Conservation (phyloP, 1,140 invertebrate genomes). For the Drosophila yakuba region DNA sequence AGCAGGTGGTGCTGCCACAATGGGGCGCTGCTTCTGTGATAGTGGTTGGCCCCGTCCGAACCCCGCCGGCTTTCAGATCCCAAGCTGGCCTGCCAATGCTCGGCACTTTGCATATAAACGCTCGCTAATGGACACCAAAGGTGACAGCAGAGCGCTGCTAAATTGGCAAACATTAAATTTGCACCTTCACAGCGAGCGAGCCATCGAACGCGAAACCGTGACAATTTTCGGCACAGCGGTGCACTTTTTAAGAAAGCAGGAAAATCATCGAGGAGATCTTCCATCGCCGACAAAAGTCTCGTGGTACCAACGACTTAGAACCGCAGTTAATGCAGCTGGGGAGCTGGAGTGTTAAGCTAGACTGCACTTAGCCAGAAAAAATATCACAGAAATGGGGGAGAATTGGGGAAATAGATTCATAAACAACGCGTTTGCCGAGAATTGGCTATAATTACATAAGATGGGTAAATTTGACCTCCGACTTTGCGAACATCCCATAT, state of each 20-base stretch:
- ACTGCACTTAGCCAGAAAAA: not conserved
- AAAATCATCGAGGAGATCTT: constrained; percentile 43
- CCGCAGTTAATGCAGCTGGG: constrained; percentile 11
- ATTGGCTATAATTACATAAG: constrained; percentile 4
- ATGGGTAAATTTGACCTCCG: not conserved
- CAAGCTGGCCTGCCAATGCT: constrained; percentile 45
- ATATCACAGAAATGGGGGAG: not conserved
- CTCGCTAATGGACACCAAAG: constrained; percentile 82
- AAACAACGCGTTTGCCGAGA: constrained; percentile 10
- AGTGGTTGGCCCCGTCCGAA: constrained; percentile 57
- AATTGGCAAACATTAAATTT: constrained; percentile 83
- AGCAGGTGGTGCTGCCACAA: constrained; percentile 73
- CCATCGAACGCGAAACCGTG: constrained; percentile 59
- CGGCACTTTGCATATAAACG: constrained; percentile 82
- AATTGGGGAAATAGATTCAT: constrained; percentile 19
- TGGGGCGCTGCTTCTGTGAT: constrained; percentile 81
- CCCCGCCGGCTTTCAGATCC: constrained; percentile 37
- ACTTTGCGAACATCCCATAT: no score
- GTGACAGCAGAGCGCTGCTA: constrained; percentile 76
- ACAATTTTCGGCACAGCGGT: constrained; percentile 82
- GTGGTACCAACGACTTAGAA: constrained; percentile 25
- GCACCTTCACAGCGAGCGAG: constrained; percentile 71
- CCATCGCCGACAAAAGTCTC: constrained; percentile 16
- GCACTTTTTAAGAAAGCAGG: constrained; percentile 73
- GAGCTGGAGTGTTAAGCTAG: constrained; percentile 12